Evolutionary conservation across 1,140 invertebrate genomes (phyloP), one percentile per base, ranked within the genome.

Genomic region (Panagrolaimus sp.): DNA sequence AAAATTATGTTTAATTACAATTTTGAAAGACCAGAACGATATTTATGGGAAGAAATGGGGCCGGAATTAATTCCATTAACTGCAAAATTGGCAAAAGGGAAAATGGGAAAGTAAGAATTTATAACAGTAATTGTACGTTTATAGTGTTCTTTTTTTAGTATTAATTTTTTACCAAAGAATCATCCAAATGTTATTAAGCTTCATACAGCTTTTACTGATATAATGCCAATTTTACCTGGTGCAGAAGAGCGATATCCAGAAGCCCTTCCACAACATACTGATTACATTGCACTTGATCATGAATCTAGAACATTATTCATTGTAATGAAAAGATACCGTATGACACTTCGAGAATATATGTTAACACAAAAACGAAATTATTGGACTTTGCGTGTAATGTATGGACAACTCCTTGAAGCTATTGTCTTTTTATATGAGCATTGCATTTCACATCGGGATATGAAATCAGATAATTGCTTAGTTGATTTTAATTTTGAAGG

Each of bases 1-100:
- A 76, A 76, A 65, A 66, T 76, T 27, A 78, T 76, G 72, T 76
- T 76, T 47, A 76, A 75, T 63, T 78, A 76, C 47, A 61, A 77
- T 43, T 76, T 63, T 65, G 38, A 20, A 1, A 63, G 46, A 38
- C 64, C 72, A 13, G 74, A 76, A 42, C 38, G 45, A 9, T 42
- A 53, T 14, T 38, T 77, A n/a, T 67, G 75, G 68, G 16, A 64
- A 13, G 47, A 71, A 23, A 77, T 77, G 72, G 57, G 67, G 7
- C 27, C 74, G 16, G 74, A 76, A 48, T 43, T 77, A n/a, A 63
- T 76, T 71, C 74, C 74, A 20, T 23, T 75, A 11, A 48, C 31
- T 64, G 27, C 16, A 9, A 48, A 47, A 27, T 9, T 62, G n/a
- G 27, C 74, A n/a, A 16, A 20, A 13, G 70, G 63, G 9, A 43